phyloP scores from a whole-genome alignment of 2,797 vertebrate genomes.

The Sphenopsis melanotis region DNA sequence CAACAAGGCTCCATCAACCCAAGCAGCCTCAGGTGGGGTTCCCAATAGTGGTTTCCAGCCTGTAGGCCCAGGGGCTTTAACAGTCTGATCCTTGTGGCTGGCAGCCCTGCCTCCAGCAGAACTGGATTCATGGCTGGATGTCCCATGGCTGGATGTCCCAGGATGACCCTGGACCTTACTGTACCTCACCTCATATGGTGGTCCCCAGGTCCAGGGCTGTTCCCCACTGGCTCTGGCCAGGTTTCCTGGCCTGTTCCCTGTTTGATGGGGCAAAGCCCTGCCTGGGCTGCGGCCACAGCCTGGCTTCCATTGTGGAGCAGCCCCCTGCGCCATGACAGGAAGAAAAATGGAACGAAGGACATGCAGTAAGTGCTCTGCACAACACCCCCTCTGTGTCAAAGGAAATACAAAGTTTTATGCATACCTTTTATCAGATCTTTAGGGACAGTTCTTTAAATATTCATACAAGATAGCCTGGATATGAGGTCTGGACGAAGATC shows the following conservation, averaged over 20 bases:
- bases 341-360: accelerated
- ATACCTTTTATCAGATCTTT: neutral
- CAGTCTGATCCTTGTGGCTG: accelerated
- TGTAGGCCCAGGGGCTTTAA: accelerated
- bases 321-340: neutral
- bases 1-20: neutral
- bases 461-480: neutral
- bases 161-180: too few relatives aligned
- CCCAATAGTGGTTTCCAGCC: accelerated
- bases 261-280: neutral
- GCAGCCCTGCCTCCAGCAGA: neutral
- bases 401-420: neutral
- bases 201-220: neutral
- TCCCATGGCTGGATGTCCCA: neutral
- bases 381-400: accelerated
- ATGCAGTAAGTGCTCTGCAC: neutral
- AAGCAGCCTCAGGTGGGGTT: accelerated
- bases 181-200: accelerated
- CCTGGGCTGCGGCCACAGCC: neutral
- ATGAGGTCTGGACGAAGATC: neutral
- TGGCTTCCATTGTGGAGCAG: neutral
- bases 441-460: neutral
- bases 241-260: neutral
- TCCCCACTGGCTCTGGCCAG: neutral
- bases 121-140: neutral